These are phyloP conservation scores for Buceros bicornis DNA, from an alignment of 2,797 vertebrate genomes.

Conservation along the genomic window DNA sequence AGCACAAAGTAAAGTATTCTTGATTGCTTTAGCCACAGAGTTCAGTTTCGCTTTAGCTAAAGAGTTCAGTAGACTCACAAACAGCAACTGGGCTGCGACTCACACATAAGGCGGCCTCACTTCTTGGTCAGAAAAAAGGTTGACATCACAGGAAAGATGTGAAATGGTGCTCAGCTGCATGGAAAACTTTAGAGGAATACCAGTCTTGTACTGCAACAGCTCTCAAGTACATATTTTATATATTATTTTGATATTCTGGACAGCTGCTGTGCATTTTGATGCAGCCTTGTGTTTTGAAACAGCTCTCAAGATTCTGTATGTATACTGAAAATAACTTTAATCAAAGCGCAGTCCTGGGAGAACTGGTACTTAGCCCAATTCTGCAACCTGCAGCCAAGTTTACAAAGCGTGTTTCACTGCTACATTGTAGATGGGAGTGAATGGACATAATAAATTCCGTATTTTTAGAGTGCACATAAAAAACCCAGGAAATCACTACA, in stretches of 20 bases:
- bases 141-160: neutral
- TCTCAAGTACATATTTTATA: neutral
- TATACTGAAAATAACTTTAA: neutral
- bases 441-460: neutral
- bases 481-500: neutral
- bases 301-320: neutral
- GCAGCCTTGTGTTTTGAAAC: neutral
- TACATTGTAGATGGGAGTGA: neutral
- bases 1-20: neutral
- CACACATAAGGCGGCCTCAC: rapidly evolving
- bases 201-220: neutral
- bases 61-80: neutral
- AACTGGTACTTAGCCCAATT: neutral
- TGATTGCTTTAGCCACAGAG: neutral
- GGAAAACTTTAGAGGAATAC: neutral
- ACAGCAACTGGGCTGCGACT: neutral
- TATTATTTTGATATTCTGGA: neutral
- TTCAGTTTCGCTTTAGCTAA: neutral
- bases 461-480: neutral
- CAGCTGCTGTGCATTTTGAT: neutral
- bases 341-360: neutral
- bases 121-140: neutral
- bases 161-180: neutral
- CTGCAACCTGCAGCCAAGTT: neutral
- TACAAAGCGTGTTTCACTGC: neutral